phyloP scores from a whole-genome alignment of 2,113 vertebrate species.

The Caretta caretta region DNA sequence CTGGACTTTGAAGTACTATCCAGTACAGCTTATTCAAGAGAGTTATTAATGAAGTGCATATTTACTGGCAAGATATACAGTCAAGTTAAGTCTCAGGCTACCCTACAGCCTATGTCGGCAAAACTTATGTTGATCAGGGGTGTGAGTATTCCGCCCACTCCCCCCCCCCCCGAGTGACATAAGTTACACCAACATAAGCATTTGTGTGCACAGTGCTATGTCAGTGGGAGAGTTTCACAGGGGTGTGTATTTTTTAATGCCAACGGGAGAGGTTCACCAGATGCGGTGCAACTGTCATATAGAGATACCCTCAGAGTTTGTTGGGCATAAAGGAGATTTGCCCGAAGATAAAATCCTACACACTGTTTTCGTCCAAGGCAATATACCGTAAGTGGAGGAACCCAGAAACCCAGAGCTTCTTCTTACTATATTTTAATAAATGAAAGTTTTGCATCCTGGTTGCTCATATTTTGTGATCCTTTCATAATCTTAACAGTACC shows the following conservation, averaged over 20 bases:
- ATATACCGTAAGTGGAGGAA: rapidly evolving
- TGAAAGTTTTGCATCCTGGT: not conserved
- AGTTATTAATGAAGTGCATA: not conserved
- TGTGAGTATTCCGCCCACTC: no score
- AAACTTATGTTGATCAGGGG: no score
- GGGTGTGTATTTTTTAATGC: no score
- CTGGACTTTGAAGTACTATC: not conserved
- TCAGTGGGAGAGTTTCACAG: no score
- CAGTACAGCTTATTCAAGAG: not conserved
- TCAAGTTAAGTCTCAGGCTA: no score
- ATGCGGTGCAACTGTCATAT: no score
- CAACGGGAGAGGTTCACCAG: no score
- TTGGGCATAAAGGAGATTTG: not conserved
- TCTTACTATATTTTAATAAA: not conserved
- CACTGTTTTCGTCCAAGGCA: not conserved
- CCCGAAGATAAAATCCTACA: not conserved
- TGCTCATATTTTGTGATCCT: rapidly evolving
- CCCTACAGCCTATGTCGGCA: no score
- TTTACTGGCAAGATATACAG: not conserved
- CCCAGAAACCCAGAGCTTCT: not conserved
- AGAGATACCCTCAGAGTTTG: not conserved
- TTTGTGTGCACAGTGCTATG: no score
- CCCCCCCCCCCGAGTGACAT: no score
- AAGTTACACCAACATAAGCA: no score
- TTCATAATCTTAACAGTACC: not conserved